A percentile compares a stretch with the other conserved stretches of the same genome.
These are phyloP conservation scores for Psammodynastes pulverulentus DNA, from an alignment of 2,113 vertebrate species.

Conservation along the genomic window DNA sequence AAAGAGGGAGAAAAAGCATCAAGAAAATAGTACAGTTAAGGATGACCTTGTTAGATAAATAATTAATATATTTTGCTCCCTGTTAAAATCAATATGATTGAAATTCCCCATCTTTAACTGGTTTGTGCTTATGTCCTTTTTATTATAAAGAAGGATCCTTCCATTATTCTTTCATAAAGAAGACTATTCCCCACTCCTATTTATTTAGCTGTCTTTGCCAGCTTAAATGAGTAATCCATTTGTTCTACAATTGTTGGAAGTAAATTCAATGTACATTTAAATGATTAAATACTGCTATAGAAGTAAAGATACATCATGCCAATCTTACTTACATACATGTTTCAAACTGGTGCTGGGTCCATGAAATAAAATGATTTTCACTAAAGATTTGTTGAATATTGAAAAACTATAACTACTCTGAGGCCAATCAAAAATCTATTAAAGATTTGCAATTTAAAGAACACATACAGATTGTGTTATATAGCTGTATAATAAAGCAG, in stretches of 20 bases:
- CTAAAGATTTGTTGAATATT: conserved; percentile 8
- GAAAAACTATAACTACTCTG: not conserved
- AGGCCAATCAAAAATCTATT: conserved; percentile 23
- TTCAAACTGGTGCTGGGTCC: not conserved
- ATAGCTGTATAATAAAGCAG: not conserved
- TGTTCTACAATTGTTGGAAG: conserved; percentile 16
- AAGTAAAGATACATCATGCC: not conserved
- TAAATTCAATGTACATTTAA: not conserved
- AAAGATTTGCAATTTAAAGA: not conserved
- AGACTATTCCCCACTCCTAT: not conserved
- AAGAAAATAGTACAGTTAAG: not conserved
- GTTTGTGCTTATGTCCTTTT: not conserved
- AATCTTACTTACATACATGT: not conserved
- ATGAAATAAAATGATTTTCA: conserved; percentile 6
- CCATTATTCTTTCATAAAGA: not conserved
- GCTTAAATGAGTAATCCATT: not conserved
- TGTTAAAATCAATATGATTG: not conserved
- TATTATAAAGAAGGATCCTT: not conserved
- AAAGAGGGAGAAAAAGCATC: not conserved
- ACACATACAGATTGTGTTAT: not conserved
- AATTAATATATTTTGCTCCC: not conserved
- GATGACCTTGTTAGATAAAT: not conserved
- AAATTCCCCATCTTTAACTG: not conserved
- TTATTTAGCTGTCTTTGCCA: not conserved
- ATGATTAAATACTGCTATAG: conserved; percentile 1